Conservation (phyloP, 2,113 vertebrate species). For the Paedocypris sp. region DNA sequence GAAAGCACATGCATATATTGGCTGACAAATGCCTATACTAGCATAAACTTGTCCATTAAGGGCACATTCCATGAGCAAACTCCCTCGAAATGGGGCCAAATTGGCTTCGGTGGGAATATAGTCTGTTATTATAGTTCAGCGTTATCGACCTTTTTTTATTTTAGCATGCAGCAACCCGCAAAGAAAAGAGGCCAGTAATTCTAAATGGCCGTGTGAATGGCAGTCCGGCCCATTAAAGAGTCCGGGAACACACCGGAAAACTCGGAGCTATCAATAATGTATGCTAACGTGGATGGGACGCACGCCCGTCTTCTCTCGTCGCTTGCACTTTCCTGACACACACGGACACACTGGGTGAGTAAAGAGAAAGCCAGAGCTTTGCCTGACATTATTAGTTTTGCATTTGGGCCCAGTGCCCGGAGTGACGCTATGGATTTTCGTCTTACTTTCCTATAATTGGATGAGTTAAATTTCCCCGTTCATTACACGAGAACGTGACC, state of each 20-base stretch:
- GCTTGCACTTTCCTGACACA: neutral
- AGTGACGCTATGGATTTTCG: constrained; percentile 67
- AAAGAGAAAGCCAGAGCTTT: constrained; percentile 39
- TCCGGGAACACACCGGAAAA: constrained; percentile 3
- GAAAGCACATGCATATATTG: constrained; percentile 10
- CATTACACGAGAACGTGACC: constrained; percentile 66
- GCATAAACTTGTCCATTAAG: constrained; percentile 34
- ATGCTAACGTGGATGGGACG: constrained; percentile 13
- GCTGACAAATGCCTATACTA: constrained; percentile 22
- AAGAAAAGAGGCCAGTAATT: constrained; percentile 28
- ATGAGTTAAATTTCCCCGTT: constrained; percentile 72
- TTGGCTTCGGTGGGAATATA: constrained; percentile 33
- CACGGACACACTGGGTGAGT: neutral
- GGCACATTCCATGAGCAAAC: constrained; percentile 34
- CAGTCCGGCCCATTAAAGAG: constrained; percentile 25
- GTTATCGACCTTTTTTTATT: constrained; percentile 47
- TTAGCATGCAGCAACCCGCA: constrained; percentile 34
- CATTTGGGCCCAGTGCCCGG: constrained; percentile 63
- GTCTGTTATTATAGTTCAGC: constrained; percentile 41
- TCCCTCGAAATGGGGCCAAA: constrained; percentile 27
- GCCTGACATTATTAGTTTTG: constrained; percentile 70
- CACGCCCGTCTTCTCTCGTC: neutral
- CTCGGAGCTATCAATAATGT: constrained; percentile 8
- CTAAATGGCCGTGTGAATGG: constrained; percentile 29
- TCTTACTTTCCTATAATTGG: constrained; percentile 65